Percentiles rank a stretch among this genome's conserved stretches.
These are phyloP conservation scores for Frankliniella intonsa DNA, from an alignment of 2,888 invertebrate genomes.

Conservation along the genomic window DNA sequence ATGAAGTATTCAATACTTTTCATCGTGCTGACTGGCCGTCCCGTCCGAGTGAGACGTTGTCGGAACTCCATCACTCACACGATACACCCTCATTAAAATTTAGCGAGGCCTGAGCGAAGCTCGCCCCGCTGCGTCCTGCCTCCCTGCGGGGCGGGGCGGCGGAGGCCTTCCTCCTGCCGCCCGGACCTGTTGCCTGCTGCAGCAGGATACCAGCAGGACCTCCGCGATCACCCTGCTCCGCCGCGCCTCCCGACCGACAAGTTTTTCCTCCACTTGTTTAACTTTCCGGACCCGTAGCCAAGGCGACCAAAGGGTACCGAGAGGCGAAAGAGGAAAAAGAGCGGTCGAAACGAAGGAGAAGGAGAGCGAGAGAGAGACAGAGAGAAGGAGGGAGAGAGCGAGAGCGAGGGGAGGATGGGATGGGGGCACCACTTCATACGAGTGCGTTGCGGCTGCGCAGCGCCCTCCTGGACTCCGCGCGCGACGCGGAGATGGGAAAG, in stretches of 20 bases:
- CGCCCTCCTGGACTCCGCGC: too few relatives aligned
- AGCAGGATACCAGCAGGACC: not conserved
- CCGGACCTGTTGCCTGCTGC: slow-evolving; percentile 8
- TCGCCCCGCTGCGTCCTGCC: not conserved
- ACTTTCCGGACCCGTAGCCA: not conserved
- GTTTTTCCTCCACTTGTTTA: slow-evolving; percentile 3
- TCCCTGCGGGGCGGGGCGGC: not conserved
- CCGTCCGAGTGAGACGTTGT: not conserved
- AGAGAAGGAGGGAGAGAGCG: too few relatives aligned
- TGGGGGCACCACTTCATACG: too few relatives aligned
- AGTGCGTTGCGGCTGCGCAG: too few relatives aligned
- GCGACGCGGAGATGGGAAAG: too few relatives aligned
- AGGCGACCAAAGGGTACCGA: too few relatives aligned
- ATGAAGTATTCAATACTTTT: too few relatives aligned
- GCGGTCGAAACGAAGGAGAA: too few relatives aligned
- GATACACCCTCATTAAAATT: slow-evolving; percentile 9
- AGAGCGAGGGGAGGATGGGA: too few relatives aligned
- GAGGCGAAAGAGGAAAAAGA: too few relatives aligned
- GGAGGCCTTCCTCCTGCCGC: not conserved
- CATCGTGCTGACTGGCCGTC: not conserved
- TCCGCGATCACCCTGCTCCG: not conserved
- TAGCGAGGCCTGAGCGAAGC: not conserved
- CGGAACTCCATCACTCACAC: not conserved
- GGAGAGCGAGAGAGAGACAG: too few relatives aligned
- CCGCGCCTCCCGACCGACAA: not conserved